These are phyloP conservation scores for Manacus vitellinus DNA, from an alignment of 2,113 vertebrate species.

Conservation along the genomic window DNA sequence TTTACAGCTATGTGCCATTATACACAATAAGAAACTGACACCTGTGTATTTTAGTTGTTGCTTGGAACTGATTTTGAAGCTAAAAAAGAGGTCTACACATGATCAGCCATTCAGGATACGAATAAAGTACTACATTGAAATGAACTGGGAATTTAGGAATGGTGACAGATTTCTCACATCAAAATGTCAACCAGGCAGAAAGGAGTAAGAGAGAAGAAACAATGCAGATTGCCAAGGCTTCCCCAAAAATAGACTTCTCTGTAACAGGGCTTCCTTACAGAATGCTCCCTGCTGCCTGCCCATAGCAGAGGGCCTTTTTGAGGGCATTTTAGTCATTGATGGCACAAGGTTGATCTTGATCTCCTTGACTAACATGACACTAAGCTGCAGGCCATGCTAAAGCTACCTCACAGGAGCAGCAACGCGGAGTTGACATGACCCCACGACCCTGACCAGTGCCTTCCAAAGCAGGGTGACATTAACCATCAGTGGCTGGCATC, in stretches of 20 bases:
- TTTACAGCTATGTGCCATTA: background rate
- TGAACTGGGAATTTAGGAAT: conserved; percentile 38
- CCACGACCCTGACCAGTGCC: background rate
- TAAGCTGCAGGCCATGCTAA: background rate
- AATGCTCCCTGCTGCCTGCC: background rate
- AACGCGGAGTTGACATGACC: rapidly evolving
- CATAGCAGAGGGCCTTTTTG: rapidly evolving
- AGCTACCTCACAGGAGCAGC: background rate
- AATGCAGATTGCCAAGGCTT: background rate
- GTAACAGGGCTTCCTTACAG: conserved; percentile 42
- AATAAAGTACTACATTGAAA: conserved; percentile 35
- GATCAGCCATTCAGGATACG: background rate
- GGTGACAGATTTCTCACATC: conserved; percentile 48
- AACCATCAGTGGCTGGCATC: rapidly evolving
- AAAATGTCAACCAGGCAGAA: conserved; percentile 63
- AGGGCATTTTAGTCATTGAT: background rate
- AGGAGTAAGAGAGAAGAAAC: conserved; percentile 45
- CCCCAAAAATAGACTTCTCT: background rate
- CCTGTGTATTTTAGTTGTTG: background rate
- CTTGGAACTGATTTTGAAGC: background rate
- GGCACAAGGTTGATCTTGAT: background rate
- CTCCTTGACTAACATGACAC: background rate
- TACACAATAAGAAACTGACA: background rate
- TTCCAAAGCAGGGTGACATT: background rate
- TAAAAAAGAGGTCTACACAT: background rate